These are phyloP conservation scores for Agelastica alni DNA, from an alignment of 2,888 invertebrate genomes.

Conservation along the genomic window DNA sequence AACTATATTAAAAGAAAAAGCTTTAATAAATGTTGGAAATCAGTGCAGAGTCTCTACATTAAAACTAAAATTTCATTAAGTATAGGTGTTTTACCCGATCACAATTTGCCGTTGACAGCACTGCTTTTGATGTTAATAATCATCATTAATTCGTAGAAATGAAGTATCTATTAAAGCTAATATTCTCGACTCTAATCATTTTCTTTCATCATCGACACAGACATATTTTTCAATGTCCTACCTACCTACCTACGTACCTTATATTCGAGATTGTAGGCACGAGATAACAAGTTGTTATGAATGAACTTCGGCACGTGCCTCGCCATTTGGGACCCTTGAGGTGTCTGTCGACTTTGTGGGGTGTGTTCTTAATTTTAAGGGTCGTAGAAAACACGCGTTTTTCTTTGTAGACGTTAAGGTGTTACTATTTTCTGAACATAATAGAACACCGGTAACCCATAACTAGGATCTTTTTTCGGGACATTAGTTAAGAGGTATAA, in stretches of 20 bases:
- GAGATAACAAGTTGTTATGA: conserved; percentile 2
- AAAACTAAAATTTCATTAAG: too few relatives aligned
- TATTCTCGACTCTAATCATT: conserved; percentile 20
- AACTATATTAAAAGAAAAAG: too few relatives aligned
- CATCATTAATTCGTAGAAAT: conserved; percentile 3
- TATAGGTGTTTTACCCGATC: too few relatives aligned
- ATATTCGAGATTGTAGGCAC: neutral
- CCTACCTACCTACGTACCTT: too few relatives aligned
- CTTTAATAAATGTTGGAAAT: too few relatives aligned
- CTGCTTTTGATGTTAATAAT: neutral
- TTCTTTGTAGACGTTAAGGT: neutral
- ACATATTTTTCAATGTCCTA: conserved; percentile 7
- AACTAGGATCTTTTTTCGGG: too few relatives aligned
- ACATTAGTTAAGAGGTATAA: too few relatives aligned
- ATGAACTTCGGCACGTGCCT: conserved; percentile 14
- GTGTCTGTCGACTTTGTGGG: neutral
- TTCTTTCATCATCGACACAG: conserved; percentile 9
- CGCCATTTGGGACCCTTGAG: conserved; percentile 13
- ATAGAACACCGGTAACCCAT: neutral
- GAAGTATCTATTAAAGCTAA: conserved; percentile 11
- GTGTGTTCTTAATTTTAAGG: conserved; percentile 8
- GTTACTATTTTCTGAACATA: neutral
- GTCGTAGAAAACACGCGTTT: conserved; percentile 5
- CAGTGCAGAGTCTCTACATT: too few relatives aligned
- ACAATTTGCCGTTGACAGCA: too few relatives aligned